A percentile compares a stretch with the other conserved stretches of the same genome.
Evolutionary conservation across 2,888 invertebrate genomes (phyloP).

Genomic region (Pandemis corylana): DNA sequence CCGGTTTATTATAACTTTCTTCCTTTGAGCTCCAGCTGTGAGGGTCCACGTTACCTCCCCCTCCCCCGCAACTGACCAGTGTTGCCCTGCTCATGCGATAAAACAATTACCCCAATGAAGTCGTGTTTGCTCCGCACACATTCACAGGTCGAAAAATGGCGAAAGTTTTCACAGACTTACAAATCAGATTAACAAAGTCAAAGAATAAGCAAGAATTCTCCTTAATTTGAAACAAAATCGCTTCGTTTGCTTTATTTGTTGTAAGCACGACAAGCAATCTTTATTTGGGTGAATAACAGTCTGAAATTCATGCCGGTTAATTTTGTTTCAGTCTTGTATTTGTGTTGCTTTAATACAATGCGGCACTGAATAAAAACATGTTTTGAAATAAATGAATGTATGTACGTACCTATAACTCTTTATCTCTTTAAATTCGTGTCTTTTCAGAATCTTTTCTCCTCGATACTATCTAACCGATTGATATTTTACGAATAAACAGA

Average conservation of each 20-base stretch:
- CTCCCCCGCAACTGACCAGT: constrained; percentile 58
- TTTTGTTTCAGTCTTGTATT: constrained; percentile 23
- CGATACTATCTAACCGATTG: neutral
- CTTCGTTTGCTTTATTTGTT: constrained; percentile 40
- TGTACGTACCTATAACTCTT: neutral
- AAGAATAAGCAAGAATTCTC: constrained; percentile 39
- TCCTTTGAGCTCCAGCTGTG: constrained; percentile 68
- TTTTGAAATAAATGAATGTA: neutral
- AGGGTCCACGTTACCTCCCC: constrained; percentile 53
- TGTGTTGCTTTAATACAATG: constrained; percentile 1
- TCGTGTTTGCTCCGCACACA: constrained; percentile 66
- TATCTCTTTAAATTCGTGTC: neutral
- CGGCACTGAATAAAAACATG: neutral
- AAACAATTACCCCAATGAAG: constrained; percentile 82
- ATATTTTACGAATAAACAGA: neutral
- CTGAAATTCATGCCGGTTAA: constrained; percentile 29
- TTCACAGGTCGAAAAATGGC: constrained; percentile 59
- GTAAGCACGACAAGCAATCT: constrained; percentile 37
- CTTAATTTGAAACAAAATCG: constrained; percentile 41
- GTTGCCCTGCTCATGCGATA: constrained; percentile 79
- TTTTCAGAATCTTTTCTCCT: neutral
- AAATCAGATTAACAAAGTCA: constrained; percentile 41
- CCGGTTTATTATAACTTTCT: constrained; percentile 76
- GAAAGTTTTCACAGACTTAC: constrained; percentile 42
- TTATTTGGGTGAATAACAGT: constrained; percentile 35